Base-by-base conservation (phyloP, 2,888 invertebrate species). In the Habroteleia sp. region DNA sequence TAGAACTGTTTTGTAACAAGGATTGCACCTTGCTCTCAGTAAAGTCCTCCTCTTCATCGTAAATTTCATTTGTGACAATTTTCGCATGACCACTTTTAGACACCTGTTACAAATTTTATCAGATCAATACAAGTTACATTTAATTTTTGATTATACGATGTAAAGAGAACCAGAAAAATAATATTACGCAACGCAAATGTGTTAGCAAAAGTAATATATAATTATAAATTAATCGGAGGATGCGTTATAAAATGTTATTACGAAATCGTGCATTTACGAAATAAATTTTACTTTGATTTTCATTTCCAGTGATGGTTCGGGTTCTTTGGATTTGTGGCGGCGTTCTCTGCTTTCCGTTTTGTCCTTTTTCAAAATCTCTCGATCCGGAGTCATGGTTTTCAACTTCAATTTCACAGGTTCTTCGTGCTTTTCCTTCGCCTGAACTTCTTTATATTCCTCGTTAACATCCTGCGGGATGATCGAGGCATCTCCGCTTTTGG, bases 1-100 rank as follows among this genome's bases (percentile, higher is more conserved):
- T 87, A 0, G 82, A 77, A 48, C 84, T 80, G 52, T 35, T 35
- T 35, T 13, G 35, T 7, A 3, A 35, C 7, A 35, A 7, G 0
- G 14, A 7, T 7, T 13, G 29, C 6, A 10, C n/a, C 3, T 7
- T 16, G 16, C 33, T 48, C 10, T 48, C 42, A 44, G 25, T 1
- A 20, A 20, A 8, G 23, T 81, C 77, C 31, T 81, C 77, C n/a
- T 50, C 27, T 14, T 81, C 84, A 11, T 62, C 60, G 17, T 79
- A 77, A 71, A 44, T 74, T 4, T 88, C 87, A 33, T 79, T 82
- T 1, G 81, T 48, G 1, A 88, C 78, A n/a, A 87, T 87, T 1
- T 84, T 87, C 2, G 86, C 83, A 78, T 88, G 87, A 7, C 87
- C 87, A 5, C 83, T 86, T 69, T 86, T 88, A 2, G 87, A 87